Percentiles rank a stretch among this genome's conserved stretches.
These are phyloP conservation scores for Hoplostethus mediterraneus DNA, from an alignment of 2,797 vertebrate species.

Conservation along the genomic window DNA sequence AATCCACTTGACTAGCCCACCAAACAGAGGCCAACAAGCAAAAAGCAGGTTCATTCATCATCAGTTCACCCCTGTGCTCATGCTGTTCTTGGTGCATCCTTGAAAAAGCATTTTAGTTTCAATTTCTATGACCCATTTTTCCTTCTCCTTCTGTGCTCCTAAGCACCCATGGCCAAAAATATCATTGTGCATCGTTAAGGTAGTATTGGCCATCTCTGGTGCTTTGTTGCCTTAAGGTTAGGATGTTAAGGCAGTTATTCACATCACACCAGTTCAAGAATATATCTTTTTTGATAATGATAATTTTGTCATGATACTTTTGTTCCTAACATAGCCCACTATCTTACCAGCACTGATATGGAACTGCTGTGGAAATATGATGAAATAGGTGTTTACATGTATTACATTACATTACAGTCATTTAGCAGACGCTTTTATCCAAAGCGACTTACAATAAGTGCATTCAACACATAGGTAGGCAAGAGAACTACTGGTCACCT, in stretches of 20 bases:
- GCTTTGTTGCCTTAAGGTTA: slow-evolving; percentile 1
- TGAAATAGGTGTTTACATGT: neutral
- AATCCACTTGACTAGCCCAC: slow-evolving; percentile 19
- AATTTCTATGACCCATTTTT: slow-evolving; percentile 20
- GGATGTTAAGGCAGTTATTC: neutral
- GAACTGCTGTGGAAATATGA: too few relatives aligned
- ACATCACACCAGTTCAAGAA: neutral
- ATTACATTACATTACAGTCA: too few relatives aligned
- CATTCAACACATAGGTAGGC: too few relatives aligned
- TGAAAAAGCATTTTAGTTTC: slow-evolving; percentile 18
- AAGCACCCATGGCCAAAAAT: slow-evolving; percentile 1
- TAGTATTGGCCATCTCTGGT: neutral
- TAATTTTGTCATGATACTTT: slow-evolving; percentile 10
- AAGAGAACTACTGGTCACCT: too few relatives aligned
- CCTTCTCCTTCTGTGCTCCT: slow-evolving; percentile 4
- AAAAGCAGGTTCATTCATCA: slow-evolving; percentile 31
- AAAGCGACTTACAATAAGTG: too few relatives aligned
- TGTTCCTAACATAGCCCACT: neutral
- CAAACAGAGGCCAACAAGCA: slow-evolving; percentile 29
- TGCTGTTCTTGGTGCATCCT: slow-evolving; percentile 19
- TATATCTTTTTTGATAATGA: slow-evolving; percentile 16
- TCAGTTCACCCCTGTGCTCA: slow-evolving; percentile 1
- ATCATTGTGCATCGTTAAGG: too few relatives aligned
- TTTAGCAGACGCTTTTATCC: too few relatives aligned
- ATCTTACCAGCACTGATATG: too few relatives aligned